A percentile compares a stretch with the other conserved stretches of the same genome.
Evolutionary conservation across 2,113 vertebrate genomes (phyloP).

Genomic region (Sturnira hondurensis): DNA sequence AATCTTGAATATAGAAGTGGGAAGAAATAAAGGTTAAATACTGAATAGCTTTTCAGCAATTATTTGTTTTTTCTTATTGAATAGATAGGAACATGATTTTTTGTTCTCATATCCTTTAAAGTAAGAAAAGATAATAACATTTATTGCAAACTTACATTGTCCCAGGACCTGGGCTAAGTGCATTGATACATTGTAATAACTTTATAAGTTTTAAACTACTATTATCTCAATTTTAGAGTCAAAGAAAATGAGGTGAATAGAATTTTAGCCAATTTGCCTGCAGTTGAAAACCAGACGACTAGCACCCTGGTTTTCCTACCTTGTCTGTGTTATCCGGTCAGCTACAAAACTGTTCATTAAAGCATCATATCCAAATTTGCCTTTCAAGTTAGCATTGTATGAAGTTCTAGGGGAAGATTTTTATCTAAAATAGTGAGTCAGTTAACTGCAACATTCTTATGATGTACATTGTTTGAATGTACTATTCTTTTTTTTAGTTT

Average conservation of each 20-base stretch:
- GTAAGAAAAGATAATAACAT: not conserved
- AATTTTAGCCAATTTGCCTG: not conserved
- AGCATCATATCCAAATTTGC: not conserved
- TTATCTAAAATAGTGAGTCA: not conserved
- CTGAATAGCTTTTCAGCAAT: not conserved
- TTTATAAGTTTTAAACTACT: slow-evolving; percentile 22
- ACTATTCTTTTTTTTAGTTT: not conserved
- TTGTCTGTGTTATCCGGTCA: not conserved
- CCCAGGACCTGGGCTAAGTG: not conserved
- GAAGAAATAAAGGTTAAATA: not conserved
- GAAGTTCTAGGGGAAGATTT: not conserved
- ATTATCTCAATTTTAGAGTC: not conserved
- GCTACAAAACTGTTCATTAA: not conserved
- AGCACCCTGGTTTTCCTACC: not conserved
- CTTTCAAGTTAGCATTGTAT: not conserved
- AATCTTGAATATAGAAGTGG: not conserved
- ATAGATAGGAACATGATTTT: not conserved
- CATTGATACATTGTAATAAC: not conserved
- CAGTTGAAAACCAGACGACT: not conserved
- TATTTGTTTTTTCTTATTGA: slow-evolving; percentile 37
- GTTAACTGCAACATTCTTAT: not conserved
- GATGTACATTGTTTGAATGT: not conserved
- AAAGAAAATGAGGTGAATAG: not conserved
- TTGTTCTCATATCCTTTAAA: slow-evolving; percentile 34
- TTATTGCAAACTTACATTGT: slow-evolving; percentile 26